phyloP scores from a whole-genome alignment of 2,888 invertebrate genomes.

The Yponomeuta cagnagella region DNA sequence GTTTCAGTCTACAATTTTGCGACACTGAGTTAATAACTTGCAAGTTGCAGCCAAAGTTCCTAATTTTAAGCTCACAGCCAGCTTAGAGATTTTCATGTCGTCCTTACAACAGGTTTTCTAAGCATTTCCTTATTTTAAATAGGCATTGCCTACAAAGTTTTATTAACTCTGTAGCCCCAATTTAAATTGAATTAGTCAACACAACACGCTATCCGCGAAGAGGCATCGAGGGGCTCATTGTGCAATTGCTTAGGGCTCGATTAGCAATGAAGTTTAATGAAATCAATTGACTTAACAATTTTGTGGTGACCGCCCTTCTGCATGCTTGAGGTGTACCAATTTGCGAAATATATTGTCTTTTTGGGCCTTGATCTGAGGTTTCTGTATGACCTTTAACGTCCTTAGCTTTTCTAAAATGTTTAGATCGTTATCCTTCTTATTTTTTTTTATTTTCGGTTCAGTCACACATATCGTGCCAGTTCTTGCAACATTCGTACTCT shows the following conservation, averaged over 20 bases:
- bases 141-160: background rate
- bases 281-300: conserved; percentile 12
- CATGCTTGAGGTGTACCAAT: conserved; percentile 6
- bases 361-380: background rate
- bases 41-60: too few species aligned
- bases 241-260: conserved; percentile 63
- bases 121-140: background rate
- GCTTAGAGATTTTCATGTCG: too few species aligned
- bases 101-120: too few species aligned
- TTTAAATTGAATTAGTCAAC: conserved; percentile 38
- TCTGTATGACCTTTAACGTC: background rate
- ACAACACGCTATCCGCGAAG: conserved; percentile 51
- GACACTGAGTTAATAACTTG: too few species aligned
- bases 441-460: too few species aligned
- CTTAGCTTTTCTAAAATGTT: too few species aligned
- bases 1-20: too few species aligned
- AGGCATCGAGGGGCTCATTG: conserved; percentile 42
- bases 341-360: background rate
- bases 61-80: too few species aligned
- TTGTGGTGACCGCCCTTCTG: conserved; percentile 2
- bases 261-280: conserved; percentile 31
- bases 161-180: background rate
- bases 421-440: too few species aligned
- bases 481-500: too few species aligned
- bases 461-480: too few species aligned